Conservation (phyloP, 2,888 invertebrate species). For the Smittia aterrima region DNA sequence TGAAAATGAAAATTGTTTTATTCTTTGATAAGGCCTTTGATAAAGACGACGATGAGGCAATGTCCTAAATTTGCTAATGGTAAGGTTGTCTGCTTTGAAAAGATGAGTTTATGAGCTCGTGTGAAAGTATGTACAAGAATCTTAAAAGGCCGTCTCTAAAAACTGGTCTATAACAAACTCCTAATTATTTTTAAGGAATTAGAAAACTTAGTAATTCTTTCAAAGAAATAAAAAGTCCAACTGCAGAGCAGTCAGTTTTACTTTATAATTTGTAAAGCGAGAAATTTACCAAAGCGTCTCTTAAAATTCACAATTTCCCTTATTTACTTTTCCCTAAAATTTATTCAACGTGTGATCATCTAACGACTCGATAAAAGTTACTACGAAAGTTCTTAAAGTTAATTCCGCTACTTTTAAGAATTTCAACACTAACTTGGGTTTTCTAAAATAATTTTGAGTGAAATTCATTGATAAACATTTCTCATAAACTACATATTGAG, state of each 20-base stretch:
- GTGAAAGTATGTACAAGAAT: background rate
- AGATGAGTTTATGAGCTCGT: background rate
- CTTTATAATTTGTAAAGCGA: slow-evolving; percentile 22
- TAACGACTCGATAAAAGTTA: background rate
- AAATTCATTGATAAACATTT: background rate
- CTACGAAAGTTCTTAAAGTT: background rate
- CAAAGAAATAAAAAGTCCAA: background rate
- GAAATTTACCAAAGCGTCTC: slow-evolving; percentile 28
- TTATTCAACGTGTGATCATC: background rate
- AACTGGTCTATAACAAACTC: background rate
- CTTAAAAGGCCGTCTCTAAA: background rate
- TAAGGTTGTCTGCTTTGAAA: too few relatives aligned
- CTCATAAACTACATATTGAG: background rate
- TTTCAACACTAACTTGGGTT: background rate
- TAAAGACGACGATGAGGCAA: background rate
- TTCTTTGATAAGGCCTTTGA: slow-evolving; percentile 3
- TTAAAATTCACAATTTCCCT: slow-evolving; percentile 14
- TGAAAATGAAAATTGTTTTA: background rate
- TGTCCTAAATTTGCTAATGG: background rate
- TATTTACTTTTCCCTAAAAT: background rate
- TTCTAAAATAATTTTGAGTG: background rate
- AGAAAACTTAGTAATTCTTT: background rate
- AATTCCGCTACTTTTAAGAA: background rate
- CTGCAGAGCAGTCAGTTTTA: background rate
- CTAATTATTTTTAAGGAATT: background rate